Conservation (phyloP, 2,888 invertebrate species). For the Clanis bilineata region DNA sequence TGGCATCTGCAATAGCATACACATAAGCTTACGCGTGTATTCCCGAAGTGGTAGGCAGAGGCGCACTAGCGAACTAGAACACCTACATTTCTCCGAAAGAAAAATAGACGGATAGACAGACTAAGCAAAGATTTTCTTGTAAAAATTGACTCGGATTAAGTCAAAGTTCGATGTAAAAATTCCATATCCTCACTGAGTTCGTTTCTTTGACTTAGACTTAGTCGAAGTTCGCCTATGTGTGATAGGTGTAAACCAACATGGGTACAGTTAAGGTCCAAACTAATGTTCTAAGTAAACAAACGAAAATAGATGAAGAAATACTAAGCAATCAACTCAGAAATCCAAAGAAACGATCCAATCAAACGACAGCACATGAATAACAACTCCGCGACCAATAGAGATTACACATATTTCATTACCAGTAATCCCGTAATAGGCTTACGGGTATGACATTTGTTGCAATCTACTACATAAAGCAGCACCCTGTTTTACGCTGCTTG, state of each 20-base stretch:
- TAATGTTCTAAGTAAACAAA: neutral
- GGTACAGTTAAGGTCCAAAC: neutral
- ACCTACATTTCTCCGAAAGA: too few species aligned
- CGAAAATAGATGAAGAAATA: neutral
- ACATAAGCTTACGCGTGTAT: too few species aligned
- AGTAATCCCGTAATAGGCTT: conserved; percentile 78
- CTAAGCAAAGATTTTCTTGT: too few species aligned
- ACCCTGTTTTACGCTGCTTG: conserved; percentile 37
- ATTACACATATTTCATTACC: conserved; percentile 81
- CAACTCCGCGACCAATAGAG: conserved; percentile 56
- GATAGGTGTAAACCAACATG: too few species aligned
- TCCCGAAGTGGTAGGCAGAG: too few species aligned
- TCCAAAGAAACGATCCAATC: conserved; percentile 29
- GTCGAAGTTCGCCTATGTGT: too few species aligned
- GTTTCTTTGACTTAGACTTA: too few species aligned
- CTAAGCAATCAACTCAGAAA: neutral
- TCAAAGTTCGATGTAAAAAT: too few species aligned
- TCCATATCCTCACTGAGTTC: too few species aligned
- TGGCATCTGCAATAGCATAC: conserved; percentile 90
- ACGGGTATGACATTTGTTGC: conserved; percentile 74
- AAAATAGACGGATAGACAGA: too few species aligned
- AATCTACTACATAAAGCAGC: conserved; percentile 28
- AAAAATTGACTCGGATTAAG: too few species aligned
- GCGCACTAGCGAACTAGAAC: too few species aligned
- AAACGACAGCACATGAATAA: conserved; percentile 36